Conservation (phyloP, 2,797 vertebrate genomes). For the Chanos chanos region DNA sequence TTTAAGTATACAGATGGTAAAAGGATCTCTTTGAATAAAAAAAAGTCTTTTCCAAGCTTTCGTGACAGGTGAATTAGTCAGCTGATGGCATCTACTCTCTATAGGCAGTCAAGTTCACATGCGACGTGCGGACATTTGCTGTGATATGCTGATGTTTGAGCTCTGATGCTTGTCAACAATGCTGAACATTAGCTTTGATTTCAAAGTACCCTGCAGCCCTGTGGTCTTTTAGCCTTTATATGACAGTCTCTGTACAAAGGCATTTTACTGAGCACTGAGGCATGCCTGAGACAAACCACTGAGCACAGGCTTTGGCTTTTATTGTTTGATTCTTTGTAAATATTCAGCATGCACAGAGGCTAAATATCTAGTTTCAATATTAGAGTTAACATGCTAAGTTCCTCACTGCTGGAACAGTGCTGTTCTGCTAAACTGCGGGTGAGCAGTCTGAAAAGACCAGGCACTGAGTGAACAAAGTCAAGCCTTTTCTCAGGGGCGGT, state of each 20-base stretch:
- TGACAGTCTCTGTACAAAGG: slow-evolving; percentile 1
- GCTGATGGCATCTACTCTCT: not conserved
- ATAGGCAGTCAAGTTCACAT: too few relatives aligned
- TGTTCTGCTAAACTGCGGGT: not conserved
- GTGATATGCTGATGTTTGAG: not conserved
- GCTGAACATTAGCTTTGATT: slow-evolving; percentile 18
- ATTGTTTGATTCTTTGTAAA: not conserved
- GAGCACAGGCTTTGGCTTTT: not conserved
- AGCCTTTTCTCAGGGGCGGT: too few relatives aligned
- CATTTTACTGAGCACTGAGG: not conserved
- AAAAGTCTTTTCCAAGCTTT: too few relatives aligned
- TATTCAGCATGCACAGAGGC: not conserved
- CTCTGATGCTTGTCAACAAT: slow-evolving; percentile 14
- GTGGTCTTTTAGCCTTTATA: not conserved
- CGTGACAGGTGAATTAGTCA: too few relatives aligned
- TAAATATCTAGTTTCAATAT: not conserved
- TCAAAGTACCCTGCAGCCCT: not conserved
- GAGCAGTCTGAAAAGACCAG: too few relatives aligned
- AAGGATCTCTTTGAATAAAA: too few relatives aligned
- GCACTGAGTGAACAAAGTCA: too few relatives aligned
- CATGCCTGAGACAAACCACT: not conserved
- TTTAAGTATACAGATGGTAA: too few relatives aligned
- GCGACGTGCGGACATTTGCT: too few relatives aligned
- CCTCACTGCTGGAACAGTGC: not conserved
- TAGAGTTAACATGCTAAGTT: not conserved